phyloP scores from a whole-genome alignment of 2,797 vertebrate species.

The Chelmon rostratus region DNA sequence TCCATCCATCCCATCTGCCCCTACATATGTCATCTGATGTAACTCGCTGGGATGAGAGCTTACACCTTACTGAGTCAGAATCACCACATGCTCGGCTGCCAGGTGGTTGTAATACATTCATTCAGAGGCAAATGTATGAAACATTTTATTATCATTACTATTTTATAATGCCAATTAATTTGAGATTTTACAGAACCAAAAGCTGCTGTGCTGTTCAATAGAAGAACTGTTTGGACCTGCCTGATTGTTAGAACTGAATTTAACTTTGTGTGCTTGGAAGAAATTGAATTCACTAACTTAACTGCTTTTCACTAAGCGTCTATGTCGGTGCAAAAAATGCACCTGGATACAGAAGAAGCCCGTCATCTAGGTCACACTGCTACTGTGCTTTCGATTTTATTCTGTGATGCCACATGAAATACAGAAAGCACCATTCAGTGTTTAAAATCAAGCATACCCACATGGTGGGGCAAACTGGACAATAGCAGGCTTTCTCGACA shows the following conservation, averaged over 20 bases:
- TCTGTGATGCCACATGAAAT: not conserved
- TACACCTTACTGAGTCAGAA: conserved; percentile 67
- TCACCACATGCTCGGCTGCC: conserved; percentile 66
- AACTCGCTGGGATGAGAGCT: conserved; percentile 68
- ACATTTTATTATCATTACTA: conserved; percentile 49
- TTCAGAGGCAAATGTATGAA: conserved; percentile 47
- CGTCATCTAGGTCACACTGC: not conserved
- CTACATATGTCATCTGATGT: conserved; percentile 81
- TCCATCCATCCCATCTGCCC: conserved; percentile 80
- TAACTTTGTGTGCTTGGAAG: conserved; percentile 1
- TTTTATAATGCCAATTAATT: conserved; percentile 44
- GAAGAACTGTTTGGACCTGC: not conserved
- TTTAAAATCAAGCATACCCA: not conserved
- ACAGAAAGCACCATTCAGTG: not conserved
- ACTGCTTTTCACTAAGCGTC: not conserved
- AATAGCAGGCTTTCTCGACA: not conserved
- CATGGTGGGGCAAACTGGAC: not conserved
- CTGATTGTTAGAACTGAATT: not conserved
- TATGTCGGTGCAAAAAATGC: not conserved
- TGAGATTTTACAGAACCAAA: conserved; percentile 9
- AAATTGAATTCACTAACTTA: conserved; percentile 2
- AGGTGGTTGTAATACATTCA: conserved; percentile 63
- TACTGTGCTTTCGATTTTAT: not conserved
- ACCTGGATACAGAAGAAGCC: not conserved
- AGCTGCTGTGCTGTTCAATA: conserved; percentile 5